Conservation (phyloP, 92 coral and sea anemone species). For the Epizoanthus stellaris region DNA sequence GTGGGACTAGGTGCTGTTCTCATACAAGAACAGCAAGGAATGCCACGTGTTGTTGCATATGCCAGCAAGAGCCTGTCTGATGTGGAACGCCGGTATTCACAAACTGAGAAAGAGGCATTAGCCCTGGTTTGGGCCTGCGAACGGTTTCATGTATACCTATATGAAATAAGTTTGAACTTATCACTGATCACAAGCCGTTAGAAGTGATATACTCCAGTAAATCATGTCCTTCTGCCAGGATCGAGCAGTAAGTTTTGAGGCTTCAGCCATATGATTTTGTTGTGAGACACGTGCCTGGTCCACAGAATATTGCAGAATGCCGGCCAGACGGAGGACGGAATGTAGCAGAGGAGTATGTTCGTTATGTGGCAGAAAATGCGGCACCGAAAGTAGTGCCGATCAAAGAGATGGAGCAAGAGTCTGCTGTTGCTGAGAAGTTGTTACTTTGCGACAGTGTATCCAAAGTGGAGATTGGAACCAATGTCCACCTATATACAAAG, state of each 20-base stretch:
- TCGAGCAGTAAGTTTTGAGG: conserved; percentile 56
- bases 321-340: background rate
- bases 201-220: conserved; percentile 40
- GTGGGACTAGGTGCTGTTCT: conserved; percentile 45
- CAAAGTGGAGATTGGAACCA: too few relatives aligned
- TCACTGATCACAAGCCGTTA: conserved; percentile 57
- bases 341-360: conserved; percentile 32
- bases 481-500: too few relatives aligned
- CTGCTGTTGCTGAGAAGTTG: too few relatives aligned
- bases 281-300: conserved; percentile 44
- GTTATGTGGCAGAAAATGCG: conserved; percentile 12
- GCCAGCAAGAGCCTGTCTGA: conserved; percentile 28
- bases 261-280: conserved; percentile 52
- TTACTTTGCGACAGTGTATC: too few relatives aligned
- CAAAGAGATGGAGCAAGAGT: too few relatives aligned
- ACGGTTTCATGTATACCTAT: conserved; percentile 42
- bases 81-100: conserved; percentile 43
- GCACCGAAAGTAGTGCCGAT: background rate
- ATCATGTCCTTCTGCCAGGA: conserved; percentile 33
- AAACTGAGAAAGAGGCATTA: conserved; percentile 44
- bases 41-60: conserved; percentile 15
- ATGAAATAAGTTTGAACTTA: conserved; percentile 30
- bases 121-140: conserved; percentile 55
- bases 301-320: conserved; percentile 48
- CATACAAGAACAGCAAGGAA: conserved; percentile 38